phyloP scores from a whole-genome alignment of 2,113 vertebrate genomes.

The Poicephalus gulielmi region DNA sequence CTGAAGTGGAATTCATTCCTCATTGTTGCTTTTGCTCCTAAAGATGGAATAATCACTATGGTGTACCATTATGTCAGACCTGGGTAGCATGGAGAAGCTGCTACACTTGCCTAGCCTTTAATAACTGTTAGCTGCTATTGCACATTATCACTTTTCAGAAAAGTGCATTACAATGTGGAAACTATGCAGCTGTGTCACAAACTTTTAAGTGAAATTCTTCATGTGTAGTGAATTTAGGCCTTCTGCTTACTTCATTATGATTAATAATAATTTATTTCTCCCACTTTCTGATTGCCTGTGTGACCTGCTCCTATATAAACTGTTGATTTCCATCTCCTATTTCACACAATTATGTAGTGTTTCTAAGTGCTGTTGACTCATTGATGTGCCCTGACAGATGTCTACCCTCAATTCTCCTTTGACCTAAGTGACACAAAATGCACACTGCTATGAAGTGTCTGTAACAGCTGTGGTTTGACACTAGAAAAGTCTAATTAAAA shows the following conservation, averaged over 20 bases:
- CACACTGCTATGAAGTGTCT: not conserved
- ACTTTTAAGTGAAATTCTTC: not conserved
- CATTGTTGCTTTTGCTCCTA: not conserved
- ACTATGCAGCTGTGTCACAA: not conserved
- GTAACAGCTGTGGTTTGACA: not conserved
- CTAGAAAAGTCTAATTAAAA: not conserved
- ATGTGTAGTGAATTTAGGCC: not conserved
- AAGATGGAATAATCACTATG: not conserved
- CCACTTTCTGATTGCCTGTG: not conserved
- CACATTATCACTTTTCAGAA: not conserved
- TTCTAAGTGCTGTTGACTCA: not conserved
- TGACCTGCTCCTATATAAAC: not conserved
- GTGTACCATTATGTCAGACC: not conserved
- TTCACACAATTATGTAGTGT: not conserved
- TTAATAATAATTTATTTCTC: not conserved
- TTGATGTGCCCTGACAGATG: not conserved
- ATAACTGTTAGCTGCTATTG: not conserved
- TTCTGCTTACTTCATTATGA: not conserved
- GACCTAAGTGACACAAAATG: not conserved
- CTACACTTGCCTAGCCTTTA: not conserved
- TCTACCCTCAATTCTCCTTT: not conserved
- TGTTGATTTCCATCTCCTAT: not conserved
- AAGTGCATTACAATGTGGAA: not conserved
- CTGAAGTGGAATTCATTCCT: not conserved
- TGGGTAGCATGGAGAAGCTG: not conserved